Conservation (phyloP, 2,797 vertebrate species). For the Moxostoma hubbsi region DNA sequence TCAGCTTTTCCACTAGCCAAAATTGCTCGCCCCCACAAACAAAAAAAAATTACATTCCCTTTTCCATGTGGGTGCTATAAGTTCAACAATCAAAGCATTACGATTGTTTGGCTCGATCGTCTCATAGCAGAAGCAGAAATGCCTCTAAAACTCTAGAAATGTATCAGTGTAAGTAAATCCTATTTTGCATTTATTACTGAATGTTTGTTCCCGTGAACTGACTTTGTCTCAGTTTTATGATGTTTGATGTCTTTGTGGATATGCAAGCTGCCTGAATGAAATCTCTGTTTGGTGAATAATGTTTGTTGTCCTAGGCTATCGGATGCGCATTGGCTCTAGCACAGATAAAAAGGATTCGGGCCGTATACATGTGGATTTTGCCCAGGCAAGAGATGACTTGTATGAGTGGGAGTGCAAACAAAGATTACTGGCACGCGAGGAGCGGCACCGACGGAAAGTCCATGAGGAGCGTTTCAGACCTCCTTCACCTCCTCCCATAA, state of each 20-base stretch:
- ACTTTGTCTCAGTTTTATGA: not conserved
- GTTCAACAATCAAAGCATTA: no score
- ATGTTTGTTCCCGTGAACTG: not conserved
- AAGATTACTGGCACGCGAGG: conserved; percentile 83
- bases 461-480: conserved; percentile 81
- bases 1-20: no score
- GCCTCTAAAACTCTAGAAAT: not conserved
- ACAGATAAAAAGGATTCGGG: conserved; percentile 87
- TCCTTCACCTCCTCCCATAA: conserved; percentile 82
- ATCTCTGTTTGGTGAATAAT: conserved; percentile 35
- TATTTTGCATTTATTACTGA: not conserved
- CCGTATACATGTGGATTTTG: conserved; percentile 85
- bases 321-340: conserved; percentile 86
- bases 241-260: not conserved
- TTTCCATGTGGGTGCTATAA: no score
- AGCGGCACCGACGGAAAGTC: conserved; percentile 80
- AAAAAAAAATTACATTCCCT: no score
- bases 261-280: not conserved
- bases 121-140: no score
- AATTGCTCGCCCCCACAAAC: no score
- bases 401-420: conserved; percentile 89
- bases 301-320: conserved; percentile 74
- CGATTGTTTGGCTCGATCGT: no score
- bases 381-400: conserved; percentile 85
- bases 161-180: not conserved